Base-by-base conservation (phyloP, 2,888 invertebrate genomes). In the Calameuta filiformis region DNA sequence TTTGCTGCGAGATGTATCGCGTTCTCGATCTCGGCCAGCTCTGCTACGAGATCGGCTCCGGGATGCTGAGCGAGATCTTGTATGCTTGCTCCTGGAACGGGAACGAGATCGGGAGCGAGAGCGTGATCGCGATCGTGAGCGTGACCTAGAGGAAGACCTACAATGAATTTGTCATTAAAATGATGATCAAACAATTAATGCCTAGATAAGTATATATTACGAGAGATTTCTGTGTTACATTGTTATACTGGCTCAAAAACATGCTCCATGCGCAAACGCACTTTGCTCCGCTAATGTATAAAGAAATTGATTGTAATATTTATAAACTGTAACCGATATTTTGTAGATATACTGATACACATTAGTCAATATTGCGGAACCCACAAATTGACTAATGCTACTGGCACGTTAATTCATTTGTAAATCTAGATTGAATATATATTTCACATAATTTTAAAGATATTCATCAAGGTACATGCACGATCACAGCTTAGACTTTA, bases 21-120 rank as follows among this genome's bases (percentile, higher is more conserved):
- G 85, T 69, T 79, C 83, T 69, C 83, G 84, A 75, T 79, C 83
- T 69, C 83, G 84, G 75, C 82, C 84, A 77, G 83, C 86, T 79
- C 87, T 86, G 85, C 89, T 90, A 79, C 94, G 93, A 31, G 95
- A 95, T 78, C 95, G 93, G 79, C 94, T 94, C 85, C 94, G 94
- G 35, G 95, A 95, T 86, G 94, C 93, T 83, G 95, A 95, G 34
- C 95, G 94, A 84, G 93, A 93, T 76, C 92, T 89, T 71, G 92
- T 92, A 69, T 93, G 92, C 80, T 90, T 89, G 79, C 92, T 92
- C 73, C 92, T 90, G 35, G 92, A 93, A 80, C 92, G 90, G 69
- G 92, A 92, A 69, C 92, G 89, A 76, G 92, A 92, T 34, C 92
- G 91, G 40, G 93, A 92, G 75, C 92, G 91, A 35, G 93, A 93